A percentile compares a stretch with the other conserved stretches of the same genome.
Evolutionary conservation across 2,888 invertebrate species (phyloP).

Genomic region (Ferrisia virgata): DNA sequence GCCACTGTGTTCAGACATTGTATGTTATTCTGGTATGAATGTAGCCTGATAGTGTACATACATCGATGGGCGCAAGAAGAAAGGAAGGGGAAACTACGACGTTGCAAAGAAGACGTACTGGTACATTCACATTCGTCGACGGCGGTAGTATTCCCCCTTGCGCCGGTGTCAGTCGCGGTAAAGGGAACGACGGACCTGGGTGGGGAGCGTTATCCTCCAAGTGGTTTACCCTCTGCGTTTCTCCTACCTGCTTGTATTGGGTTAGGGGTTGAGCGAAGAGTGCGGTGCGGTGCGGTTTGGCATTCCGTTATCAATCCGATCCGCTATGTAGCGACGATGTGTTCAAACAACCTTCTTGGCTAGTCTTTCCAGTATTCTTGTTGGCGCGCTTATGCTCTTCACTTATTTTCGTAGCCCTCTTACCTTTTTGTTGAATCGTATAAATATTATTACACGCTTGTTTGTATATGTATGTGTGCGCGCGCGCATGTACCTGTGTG

Average conservation of each 20-base stretch:
- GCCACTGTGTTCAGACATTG: neutral
- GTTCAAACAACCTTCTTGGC: conserved; percentile 16
- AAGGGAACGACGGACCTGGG: neutral
- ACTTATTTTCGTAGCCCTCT: neutral
- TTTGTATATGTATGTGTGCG: neutral
- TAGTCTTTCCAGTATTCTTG: conserved; percentile 16
- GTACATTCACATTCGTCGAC: neutral
- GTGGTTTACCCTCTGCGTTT: neutral
- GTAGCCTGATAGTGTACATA: neutral
- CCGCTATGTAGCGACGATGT: conserved; percentile 29
- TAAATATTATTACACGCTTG: neutral
- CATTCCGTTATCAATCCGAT: conserved; percentile 39
- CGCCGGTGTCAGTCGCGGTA: neutral
- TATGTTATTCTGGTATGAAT: neutral
- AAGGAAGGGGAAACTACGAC: neutral
- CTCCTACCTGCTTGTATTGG: neutral
- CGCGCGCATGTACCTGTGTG: neutral
- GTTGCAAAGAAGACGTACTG: neutral
- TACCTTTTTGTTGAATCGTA: neutral
- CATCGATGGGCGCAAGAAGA: neutral
- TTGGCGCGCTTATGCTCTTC: neutral
- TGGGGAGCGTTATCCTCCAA: conserved; percentile 29
- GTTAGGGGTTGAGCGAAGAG: neutral
- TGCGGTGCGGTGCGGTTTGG: neutral
- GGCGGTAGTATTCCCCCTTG: neutral